These are phyloP conservation scores for Andrena camellia DNA, from an alignment of 2,888 invertebrate genomes.

Conservation along the genomic window DNA sequence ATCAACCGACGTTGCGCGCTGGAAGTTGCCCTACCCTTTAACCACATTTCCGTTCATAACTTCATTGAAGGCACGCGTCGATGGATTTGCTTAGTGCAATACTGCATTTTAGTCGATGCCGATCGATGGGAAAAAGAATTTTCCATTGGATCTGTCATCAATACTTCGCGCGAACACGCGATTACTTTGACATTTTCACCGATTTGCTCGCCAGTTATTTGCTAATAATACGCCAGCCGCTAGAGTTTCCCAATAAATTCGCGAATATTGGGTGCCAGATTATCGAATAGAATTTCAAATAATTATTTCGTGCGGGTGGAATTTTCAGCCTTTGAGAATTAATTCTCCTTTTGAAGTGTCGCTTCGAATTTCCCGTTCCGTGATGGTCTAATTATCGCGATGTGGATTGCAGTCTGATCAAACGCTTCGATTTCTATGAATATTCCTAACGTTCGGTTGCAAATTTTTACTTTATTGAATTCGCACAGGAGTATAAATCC, in stretches of 20 bases:
- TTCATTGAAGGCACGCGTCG: neutral
- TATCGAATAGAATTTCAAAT: slow-evolving; percentile 8
- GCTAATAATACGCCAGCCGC: neutral
- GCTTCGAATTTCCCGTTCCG: neutral
- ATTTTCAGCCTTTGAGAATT: neutral
- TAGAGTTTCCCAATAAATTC: slow-evolving; percentile 7
- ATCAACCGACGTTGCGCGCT: slow-evolving; percentile 3
- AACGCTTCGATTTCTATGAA: neutral
- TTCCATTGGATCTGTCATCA: neutral
- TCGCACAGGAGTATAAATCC: no score
- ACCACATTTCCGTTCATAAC: neutral
- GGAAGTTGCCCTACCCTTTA: no score
- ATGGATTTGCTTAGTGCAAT: neutral
- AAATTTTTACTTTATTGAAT: no score
- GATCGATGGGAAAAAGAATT: neutral
- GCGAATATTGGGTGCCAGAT: neutral
- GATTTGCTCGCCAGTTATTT: neutral
- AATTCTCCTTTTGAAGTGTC: neutral
- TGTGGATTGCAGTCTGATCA: neutral
- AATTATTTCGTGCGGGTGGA: neutral
- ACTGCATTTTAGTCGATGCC: neutral
- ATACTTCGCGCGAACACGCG: neutral
- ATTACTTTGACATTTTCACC: neutral
- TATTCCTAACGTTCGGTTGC: no score
- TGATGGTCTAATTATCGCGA: neutral